Percentiles rank a stretch among this genome's conserved stretches.
Evolutionary conservation across 2,113 vertebrate species (phyloP).

Genomic region (Lepus americanus): DNA sequence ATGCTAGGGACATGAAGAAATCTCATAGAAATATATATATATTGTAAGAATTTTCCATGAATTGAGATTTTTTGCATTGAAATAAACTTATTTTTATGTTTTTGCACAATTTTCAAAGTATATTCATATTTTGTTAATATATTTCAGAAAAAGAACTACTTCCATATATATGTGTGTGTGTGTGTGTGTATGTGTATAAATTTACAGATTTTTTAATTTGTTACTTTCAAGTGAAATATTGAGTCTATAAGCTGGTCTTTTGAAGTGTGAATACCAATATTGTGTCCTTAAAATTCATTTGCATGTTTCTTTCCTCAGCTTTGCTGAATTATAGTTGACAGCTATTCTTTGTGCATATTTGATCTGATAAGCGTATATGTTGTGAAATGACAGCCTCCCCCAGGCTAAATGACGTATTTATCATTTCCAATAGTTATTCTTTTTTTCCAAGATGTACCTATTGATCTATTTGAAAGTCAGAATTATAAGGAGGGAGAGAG

Average conservation of each 20-base stretch:
- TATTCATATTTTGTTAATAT: no score
- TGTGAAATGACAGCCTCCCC: not conserved
- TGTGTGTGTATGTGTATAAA: not conserved
- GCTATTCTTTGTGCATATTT: not conserved
- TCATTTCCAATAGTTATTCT: not conserved
- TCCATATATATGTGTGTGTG: not conserved
- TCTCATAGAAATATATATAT: slow-evolving; percentile 13
- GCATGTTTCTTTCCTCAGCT: not conserved
- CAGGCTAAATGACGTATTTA: not conserved
- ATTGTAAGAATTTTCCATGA: no score
- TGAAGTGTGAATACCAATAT: not conserved
- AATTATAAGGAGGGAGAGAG: no score
- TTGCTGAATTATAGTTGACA: not conserved
- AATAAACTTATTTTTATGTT: no score
- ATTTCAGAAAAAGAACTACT: not conserved
- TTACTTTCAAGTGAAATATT: not conserved
- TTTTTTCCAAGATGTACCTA: not conserved
- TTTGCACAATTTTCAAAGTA: no score
- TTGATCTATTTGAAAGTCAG: no score
- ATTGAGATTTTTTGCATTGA: no score
- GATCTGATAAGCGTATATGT: not conserved
- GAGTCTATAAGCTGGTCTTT: not conserved
- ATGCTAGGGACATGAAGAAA: not conserved
- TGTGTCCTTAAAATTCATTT: not conserved
- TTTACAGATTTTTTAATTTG: not conserved